These are phyloP conservation scores for Drosophila hamatofila DNA, from an alignment of 2,888 invertebrate species.

Conservation along the genomic window DNA sequence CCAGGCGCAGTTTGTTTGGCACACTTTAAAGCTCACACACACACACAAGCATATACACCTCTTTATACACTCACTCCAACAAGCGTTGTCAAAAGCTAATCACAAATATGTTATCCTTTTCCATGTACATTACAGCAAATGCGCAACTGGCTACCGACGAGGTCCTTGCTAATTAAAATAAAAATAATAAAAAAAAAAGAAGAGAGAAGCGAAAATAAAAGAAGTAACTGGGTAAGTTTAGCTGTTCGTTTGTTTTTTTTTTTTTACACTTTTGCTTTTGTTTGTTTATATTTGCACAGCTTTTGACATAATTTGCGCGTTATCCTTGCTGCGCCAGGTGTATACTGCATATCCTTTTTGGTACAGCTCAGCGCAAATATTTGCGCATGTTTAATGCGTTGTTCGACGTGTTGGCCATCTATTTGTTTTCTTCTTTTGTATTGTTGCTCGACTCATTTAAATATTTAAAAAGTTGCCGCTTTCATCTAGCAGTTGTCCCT, in stretches of 20 bases:
- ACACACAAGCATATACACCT: conserved; percentile 23
- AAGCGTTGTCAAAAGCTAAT: conserved; percentile 58
- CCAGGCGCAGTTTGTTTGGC: conserved; percentile 54
- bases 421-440: conserved; percentile 61
- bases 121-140: conserved; percentile 55
- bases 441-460: conserved; percentile 68
- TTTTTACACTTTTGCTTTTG: conserved; percentile 19
- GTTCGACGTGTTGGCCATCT: conserved; percentile 79
- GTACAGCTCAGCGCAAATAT: conserved; percentile 61
- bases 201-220: conserved; percentile 4
- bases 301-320: conserved; percentile 64
- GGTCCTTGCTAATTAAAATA: conserved; percentile 56
- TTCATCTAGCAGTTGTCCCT: conserved; percentile 37
- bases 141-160: conserved; percentile 43
- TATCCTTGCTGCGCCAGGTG: conserved; percentile 58
- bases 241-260: conserved; percentile 2
- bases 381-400: conserved; percentile 78
- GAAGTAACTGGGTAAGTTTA: conserved; percentile 49
- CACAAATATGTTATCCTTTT: conserved; percentile 58
- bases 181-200: neutral
- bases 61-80: conserved; percentile 17
- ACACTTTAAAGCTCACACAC: conserved; percentile 46
- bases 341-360: conserved; percentile 39
- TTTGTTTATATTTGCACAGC: conserved; percentile 59
- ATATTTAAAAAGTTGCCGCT: conserved; percentile 70